phyloP scores from a whole-genome alignment of 2,113 vertebrate species.

The Pomatorhinus ruficollis region DNA sequence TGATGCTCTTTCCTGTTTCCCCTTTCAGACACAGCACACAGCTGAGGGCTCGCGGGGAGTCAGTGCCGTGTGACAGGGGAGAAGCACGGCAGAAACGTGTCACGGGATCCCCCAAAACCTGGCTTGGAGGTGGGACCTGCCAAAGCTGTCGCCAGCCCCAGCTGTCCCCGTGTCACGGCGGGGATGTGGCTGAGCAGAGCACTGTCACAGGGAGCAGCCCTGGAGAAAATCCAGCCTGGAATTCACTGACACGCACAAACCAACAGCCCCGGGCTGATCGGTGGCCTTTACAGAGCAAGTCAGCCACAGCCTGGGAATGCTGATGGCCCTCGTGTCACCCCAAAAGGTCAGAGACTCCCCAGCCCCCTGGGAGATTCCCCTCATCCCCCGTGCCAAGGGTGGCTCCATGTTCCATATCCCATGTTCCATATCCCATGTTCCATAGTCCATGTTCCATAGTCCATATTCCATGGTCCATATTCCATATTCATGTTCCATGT shows the following conservation, averaged over 20 bases:
- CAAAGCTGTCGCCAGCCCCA: neutral
- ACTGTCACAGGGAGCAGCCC: neutral
- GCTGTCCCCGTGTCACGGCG: neutral
- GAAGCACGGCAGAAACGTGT: neutral
- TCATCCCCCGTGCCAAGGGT: rapidly evolving
- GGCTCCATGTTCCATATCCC: neutral
- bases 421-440: no score
- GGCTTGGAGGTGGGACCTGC: neutral
- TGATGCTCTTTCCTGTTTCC: neutral
- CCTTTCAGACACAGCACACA: neutral
- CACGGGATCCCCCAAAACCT: neutral
- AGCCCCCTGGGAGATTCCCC: neutral
- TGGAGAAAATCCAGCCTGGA: neutral
- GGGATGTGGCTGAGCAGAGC: neutral
- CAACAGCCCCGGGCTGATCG: rapidly evolving
- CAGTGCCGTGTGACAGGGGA: neutral
- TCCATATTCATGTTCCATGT: neutral
- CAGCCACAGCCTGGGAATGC: neutral
- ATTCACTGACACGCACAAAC: no score
- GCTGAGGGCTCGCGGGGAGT: neutral
- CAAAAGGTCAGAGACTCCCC: neutral
- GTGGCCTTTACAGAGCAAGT: neutral
- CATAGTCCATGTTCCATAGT: no score
- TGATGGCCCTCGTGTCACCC: neutral
- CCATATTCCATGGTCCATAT: neutral